Percentiles rank a stretch among this genome's conserved stretches.
Conservation (phyloP, 2,113 vertebrate genomes). For the Pelecanus crispus region DNA sequence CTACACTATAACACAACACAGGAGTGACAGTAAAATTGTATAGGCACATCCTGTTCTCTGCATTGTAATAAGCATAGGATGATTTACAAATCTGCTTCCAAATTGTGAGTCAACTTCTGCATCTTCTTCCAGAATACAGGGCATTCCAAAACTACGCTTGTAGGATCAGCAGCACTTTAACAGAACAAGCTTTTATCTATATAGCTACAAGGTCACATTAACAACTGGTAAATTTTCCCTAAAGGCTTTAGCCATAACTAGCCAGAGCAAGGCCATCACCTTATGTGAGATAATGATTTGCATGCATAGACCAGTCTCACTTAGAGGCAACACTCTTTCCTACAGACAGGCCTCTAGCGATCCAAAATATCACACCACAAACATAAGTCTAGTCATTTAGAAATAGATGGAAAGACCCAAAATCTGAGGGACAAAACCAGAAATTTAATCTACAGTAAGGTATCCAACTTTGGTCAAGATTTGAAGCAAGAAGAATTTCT, state of each 20-base stretch:
- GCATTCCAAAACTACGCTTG: not conserved
- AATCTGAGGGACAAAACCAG: not conserved
- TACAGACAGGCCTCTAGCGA: not conserved
- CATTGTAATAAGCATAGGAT: accelerated
- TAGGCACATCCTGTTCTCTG: not conserved
- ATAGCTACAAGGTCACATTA: not conserved
- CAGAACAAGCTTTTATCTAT: not conserved
- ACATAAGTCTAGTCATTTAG: not conserved
- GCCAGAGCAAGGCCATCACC: not conserved
- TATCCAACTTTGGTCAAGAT: not conserved
- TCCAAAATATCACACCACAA: not conserved
- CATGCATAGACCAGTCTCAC: not conserved
- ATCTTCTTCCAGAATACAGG: not conserved
- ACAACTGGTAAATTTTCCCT: not conserved
- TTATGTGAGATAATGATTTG: not conserved
- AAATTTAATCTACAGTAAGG: not conserved
- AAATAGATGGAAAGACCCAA: not conserved
- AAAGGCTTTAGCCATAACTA: not conserved
- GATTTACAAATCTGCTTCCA: not conserved
- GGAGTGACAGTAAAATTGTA: not conserved
- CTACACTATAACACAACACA: not conserved
- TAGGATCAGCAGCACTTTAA: not conserved
- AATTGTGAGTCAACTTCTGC: not conserved
- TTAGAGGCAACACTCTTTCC: not conserved
- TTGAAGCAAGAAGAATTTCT: not conserved